phyloP scores from a whole-genome alignment of 2,113 vertebrate genomes.

The Sinocyclocheilus anophthalmus region DNA sequence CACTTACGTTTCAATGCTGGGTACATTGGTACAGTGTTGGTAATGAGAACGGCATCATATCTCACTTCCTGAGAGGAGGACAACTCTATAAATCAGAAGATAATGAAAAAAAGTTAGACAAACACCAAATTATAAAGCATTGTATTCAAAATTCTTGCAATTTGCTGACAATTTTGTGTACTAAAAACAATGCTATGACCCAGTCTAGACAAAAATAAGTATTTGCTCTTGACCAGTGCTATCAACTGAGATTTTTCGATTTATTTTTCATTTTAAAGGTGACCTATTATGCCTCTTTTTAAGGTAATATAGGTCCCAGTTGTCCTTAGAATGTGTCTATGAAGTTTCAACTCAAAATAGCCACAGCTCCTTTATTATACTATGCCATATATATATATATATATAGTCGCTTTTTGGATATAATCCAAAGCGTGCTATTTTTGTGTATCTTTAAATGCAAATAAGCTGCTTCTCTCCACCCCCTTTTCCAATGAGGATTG shows the following conservation, averaged over 20 bases:
- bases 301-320: not conserved
- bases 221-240: too few species aligned
- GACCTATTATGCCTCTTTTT: not conserved
- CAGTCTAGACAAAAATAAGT: not conserved
- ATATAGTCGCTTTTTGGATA: too few species aligned
- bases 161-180: not conserved
- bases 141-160: not conserved
- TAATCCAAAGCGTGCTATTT: too few species aligned
- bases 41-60: conserved; percentile 90
- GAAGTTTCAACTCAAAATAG: too few species aligned
- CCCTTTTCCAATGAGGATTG: too few species aligned
- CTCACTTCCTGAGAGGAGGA: conserved; percentile 85
- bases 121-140: not conserved
- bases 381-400: too few species aligned
- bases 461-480: too few species aligned
- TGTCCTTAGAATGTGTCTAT: too few species aligned
- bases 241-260: not conserved
- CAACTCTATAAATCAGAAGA: conserved; percentile 75
- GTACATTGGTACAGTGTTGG: conserved; percentile 95
- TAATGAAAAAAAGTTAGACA: conserved; percentile 28
- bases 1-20: conserved; percentile 96
- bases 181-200: not conserved
- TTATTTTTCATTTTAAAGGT: not conserved
- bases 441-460: too few species aligned
- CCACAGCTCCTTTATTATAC: too few species aligned